Evolutionary conservation across 1,140 invertebrate species (phyloP).

Genomic region (Bombus confusus): DNA sequence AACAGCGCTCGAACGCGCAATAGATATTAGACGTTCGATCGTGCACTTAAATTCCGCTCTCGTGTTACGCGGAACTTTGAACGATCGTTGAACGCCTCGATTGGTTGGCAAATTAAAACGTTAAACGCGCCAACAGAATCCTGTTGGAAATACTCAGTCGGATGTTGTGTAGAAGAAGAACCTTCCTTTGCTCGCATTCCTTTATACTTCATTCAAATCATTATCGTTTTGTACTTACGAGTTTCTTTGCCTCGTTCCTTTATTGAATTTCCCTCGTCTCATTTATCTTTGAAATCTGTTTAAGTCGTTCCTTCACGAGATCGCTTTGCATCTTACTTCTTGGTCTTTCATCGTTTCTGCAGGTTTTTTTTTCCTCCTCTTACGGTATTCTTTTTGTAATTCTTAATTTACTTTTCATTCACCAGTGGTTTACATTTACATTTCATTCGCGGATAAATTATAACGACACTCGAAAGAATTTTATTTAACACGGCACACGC

Average conservation of each 20-base stretch:
- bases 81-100: conserved; percentile 12
- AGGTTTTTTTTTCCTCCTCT: not conserved
- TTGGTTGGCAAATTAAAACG: not conserved
- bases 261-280: not conserved
- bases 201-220: not conserved
- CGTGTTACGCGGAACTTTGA: not conserved
- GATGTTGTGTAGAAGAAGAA: not conserved
- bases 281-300: not conserved
- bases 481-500: not conserved
- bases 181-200: not conserved
- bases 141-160: not conserved
- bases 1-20: not conserved
- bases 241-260: not conserved
- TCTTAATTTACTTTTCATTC: not conserved
- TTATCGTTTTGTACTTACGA: not conserved
- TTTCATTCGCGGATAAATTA: not conserved
- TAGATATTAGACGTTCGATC: conserved; percentile 18
- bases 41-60: not conserved
- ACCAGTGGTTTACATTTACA: not conserved
- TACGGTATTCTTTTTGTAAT: too few species aligned
- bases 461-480: not conserved
- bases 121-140: not conserved
- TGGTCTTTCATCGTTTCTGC: too few species aligned
- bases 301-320: not conserved
- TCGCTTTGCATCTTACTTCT: not conserved